These are phyloP conservation scores for Neopelma chrysocephalum DNA, from an alignment of 2,797 vertebrate species.

Conservation along the genomic window DNA sequence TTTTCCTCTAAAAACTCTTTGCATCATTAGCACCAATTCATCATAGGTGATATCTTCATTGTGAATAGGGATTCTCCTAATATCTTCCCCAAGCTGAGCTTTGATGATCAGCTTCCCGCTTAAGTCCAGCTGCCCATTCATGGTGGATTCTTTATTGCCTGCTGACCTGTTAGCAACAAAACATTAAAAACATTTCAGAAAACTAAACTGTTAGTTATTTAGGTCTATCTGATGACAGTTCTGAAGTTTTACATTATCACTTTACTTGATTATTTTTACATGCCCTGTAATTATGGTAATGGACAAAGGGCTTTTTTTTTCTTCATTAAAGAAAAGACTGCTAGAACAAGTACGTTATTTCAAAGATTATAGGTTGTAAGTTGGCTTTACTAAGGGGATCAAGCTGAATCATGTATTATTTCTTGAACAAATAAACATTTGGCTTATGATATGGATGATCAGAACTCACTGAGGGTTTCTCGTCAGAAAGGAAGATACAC, in stretches of 20 bases:
- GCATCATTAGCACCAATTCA: conserved; percentile 99
- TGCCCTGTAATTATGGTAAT: neutral
- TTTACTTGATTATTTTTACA: neutral
- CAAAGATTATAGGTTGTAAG: neutral
- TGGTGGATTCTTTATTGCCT: conserved; percentile 70
- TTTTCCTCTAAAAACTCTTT: conserved; percentile 96
- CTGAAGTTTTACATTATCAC: neutral
- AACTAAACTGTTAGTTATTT: neutral
- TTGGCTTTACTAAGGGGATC: neutral
- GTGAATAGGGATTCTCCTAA: conserved; percentile 97
- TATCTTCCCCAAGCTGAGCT: conserved; percentile 97
- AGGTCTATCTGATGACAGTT: neutral
- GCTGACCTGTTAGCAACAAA: conserved; percentile 44
- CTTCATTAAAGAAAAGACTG: neutral
- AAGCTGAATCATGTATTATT: neutral
- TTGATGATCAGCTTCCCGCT: conserved; percentile 99
- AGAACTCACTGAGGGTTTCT: neutral
- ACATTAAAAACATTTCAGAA: conserved; percentile 8
- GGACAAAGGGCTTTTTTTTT: neutral
- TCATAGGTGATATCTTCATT: conserved; percentile 99
- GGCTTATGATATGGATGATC: neutral
- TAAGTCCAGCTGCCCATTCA: conserved; percentile 98
- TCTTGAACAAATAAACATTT: neutral
- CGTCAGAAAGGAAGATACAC: neutral
- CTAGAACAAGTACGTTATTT: neutral